A percentile compares a stretch with the other conserved stretches of the same genome.
Conservation (phyloP, 2,888 invertebrate genomes). For the Dynastes grantii region DNA sequence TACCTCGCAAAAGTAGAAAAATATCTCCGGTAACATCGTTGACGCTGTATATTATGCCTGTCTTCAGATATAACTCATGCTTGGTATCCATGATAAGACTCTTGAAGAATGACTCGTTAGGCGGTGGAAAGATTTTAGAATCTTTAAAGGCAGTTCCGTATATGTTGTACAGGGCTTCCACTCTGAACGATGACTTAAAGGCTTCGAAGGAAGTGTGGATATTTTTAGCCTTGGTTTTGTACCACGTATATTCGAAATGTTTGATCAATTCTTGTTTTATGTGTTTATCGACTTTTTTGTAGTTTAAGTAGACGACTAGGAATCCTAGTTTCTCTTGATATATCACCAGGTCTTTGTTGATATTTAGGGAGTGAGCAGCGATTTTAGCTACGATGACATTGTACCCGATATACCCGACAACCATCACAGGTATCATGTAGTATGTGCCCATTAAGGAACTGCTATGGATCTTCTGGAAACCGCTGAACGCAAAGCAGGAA, state of each 20-base stretch:
- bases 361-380: conserved; percentile 46
- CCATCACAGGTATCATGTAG: neutral
- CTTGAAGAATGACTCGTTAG: conserved; percentile 53
- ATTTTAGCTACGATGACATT: conserved; percentile 42
- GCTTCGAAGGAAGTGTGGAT: conserved; percentile 48
- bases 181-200: conserved; percentile 55
- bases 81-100: conserved; percentile 49
- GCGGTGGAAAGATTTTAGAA: conserved; percentile 52
- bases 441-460: conserved; percentile 21
- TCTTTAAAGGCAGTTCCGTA: conserved; percentile 53
- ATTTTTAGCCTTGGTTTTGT: conserved; percentile 53
- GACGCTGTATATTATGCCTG: conserved; percentile 51
- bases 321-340: conserved; percentile 58
- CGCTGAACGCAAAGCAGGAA: conserved; percentile 16
- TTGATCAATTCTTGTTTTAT: conserved; percentile 56
- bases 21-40: conserved; percentile 57
- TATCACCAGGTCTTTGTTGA: conserved; percentile 51
- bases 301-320: conserved; percentile 56
- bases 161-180: conserved; percentile 55
- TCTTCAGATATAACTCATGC: conserved; percentile 53
- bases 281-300: conserved; percentile 55
- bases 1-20: conserved; percentile 57
- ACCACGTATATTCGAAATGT: conserved; percentile 60
- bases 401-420: conserved; percentile 27
- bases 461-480: conserved; percentile 23